Conservation (phyloP, 2,888 invertebrate species). For the Busseola fusca region DNA sequence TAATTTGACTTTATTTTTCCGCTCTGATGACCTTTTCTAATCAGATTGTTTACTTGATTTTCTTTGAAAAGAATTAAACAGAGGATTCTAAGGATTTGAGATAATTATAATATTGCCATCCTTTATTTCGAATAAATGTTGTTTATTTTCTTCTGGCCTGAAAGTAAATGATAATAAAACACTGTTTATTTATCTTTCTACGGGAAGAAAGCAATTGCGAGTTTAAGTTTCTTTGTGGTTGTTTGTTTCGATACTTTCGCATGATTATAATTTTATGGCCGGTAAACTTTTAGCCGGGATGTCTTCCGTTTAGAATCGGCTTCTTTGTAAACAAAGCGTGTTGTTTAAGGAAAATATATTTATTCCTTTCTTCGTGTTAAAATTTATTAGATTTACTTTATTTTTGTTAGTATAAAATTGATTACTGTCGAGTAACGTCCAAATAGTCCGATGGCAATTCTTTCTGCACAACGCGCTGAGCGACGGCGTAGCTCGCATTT, state of each 20-base stretch:
- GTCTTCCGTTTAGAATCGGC: constrained; percentile 19
- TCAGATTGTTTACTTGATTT: constrained; percentile 25
- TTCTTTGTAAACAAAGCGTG: constrained; percentile 24
- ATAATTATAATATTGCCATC: constrained; percentile 35
- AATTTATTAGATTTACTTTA: neutral
- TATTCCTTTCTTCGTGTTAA: neutral
- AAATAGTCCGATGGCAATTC: neutral
- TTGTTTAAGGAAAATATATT: constrained; percentile 10
- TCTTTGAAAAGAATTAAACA: constrained; percentile 32
- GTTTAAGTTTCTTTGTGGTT: constrained; percentile 43
- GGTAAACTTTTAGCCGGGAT: constrained; percentile 41
- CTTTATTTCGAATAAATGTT: constrained; percentile 25
- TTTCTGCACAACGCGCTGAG: neutral
- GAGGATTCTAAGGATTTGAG: constrained; percentile 29
- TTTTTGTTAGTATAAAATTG: neutral
- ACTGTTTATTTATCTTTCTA: constrained; percentile 39
- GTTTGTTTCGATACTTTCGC: constrained; percentile 50
- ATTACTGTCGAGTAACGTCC: neutral
- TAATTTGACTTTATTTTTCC: constrained; percentile 42
- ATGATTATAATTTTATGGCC: constrained; percentile 50
- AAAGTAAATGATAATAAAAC: constrained; percentile 23
- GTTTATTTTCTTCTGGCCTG: constrained; percentile 16
- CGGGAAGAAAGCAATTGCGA: constrained; percentile 51
- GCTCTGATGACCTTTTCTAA: constrained; percentile 19
- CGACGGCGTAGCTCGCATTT: neutral